Base-by-base conservation (phyloP, 92 coral and sea anemone genomes). In the Bergia sp. region DNA sequence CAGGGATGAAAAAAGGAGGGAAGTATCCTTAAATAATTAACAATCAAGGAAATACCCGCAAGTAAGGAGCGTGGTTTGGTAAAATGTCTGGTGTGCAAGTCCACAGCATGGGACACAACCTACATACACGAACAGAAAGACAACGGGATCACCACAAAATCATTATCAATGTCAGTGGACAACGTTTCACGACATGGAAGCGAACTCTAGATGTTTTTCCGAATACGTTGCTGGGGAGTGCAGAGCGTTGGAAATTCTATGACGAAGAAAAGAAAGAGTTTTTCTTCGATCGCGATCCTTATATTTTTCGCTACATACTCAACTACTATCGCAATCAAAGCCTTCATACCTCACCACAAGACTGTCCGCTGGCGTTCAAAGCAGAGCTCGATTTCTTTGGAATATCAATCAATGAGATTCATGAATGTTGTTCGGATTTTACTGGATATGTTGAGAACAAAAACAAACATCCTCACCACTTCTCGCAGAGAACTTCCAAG, bases 361-460 rank as follows among this genome's bases (percentile, higher is more conserved):
- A 95, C 55, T 96, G 99, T 72, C 96, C 94, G 38, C 86, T 88
- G 69, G 99, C 97, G 64, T 96, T 96, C 76, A 74, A 86, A 53
- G 98, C 92, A 58, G 99, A 96, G 85, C 82, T 96, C 84, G 96
- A 96, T 66, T 96, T 89, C 77, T 96, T 95, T 82, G 98, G 99
- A 74, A 96, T 96, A 21, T 95, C 99, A 7, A 47, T 92, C 13
- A 85, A 87, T 73, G 93, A 91, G 18, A 88, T 95, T 4, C 92
- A 92, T 41, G 92, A 91, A n/a, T 96, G 99, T 67, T 96, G 98
- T 79, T 88, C 90, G 85, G 89, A 82, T 10, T 81, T 85, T 4
- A 73, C 90, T 5, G 91, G 86, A 76, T 75, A 76, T 7, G 90
- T 80, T 23, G 88, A 91, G 53, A 89, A 73, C 21, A 87, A 47